Base-by-base conservation (phyloP, 2,797 vertebrate species). In the Galagoides demidoff region DNA sequence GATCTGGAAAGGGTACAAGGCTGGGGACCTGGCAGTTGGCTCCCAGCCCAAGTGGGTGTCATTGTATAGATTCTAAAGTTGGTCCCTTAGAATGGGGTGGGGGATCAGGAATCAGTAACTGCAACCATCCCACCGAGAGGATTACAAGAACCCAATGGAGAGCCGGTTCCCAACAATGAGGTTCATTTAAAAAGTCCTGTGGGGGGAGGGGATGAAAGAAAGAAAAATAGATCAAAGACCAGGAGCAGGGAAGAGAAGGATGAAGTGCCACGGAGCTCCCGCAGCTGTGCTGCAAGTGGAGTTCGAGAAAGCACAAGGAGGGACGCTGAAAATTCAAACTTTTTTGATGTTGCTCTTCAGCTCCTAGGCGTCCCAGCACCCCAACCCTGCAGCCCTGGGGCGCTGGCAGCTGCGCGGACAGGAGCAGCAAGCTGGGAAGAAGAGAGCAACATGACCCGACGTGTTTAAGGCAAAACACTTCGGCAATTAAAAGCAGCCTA, bases 401-500 rank as follows among this genome's bases (percentile, higher is more conserved):
- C 95, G 90, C 90, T 96, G 95, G 95, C 92, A 96, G 95, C 96
- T 95, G 96, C n/a, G 76, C 95, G 17, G 25, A 96, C 95, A 90
- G 96, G 89, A 87, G 92, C 76, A 43, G 94, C 95, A 91, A 93
- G 97, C 95, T 93, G 93, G 84, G 92, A 81, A 96, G 71, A 93
- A 93, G 91, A 95, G 37, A 93, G 95, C 96, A 97, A 97, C 98
- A 97, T 95, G 97, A 98, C 95, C 96, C 79, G 78, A 97, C 98
- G 70, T 96, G 97, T 97, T 96, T 92, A 94, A 95, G 84, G 89
- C 94, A 94, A 89, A 97, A 97, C 97, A 95, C 97, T 98, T 90
- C n/a, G 85, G 94, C 97, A 98, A 98, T 97, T 97, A 97, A 96
- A 97, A 97, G 95, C n/a, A 94, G 95, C 94, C 94, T 34, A 95